phyloP scores from a whole-genome alignment of 53 echinoderm and acorn worm genomes.

The Luidia sarsii region DNA sequence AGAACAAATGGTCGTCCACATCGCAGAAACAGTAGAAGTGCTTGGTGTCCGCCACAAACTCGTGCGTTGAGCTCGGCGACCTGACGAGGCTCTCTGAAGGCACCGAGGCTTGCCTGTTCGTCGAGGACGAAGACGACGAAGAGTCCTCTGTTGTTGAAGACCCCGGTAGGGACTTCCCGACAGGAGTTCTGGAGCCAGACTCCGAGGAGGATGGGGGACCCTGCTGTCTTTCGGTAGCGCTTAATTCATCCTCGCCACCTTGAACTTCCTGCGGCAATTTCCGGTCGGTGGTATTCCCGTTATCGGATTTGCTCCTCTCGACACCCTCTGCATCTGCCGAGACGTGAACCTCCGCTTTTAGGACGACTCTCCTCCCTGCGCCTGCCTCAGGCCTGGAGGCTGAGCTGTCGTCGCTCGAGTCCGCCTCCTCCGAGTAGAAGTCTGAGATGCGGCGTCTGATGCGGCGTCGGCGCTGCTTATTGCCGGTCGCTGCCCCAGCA shows the following conservation, averaged over 20 bases:
- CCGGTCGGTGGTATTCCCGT: background rate
- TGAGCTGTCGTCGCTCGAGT: conserved; percentile 33
- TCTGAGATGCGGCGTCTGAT: conserved; percentile 20
- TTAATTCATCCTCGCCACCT: background rate
- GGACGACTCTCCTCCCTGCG: background rate
- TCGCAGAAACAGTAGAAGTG: conserved; percentile 66
- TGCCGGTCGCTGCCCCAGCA: no score
- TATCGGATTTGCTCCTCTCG: conserved; percentile 8
- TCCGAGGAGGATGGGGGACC: background rate
- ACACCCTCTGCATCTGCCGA: background rate
- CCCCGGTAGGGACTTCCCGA: background rate
- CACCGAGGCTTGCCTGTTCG: background rate
- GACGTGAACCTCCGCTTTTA: conserved; percentile 35
- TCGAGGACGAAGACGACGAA: conserved; percentile 2
- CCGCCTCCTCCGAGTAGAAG: conserved; percentile 46
- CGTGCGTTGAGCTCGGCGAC: conserved; percentile 4
- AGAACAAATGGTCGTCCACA: conserved; percentile 48
- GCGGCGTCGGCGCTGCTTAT: background rate
- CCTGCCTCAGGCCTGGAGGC: conserved; percentile 5
- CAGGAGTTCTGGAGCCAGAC: background rate
- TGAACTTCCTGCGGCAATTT: background rate
- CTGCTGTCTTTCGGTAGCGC: background rate
- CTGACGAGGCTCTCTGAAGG: background rate
- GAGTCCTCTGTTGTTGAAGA: background rate
- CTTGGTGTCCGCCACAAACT: conserved; percentile 7